phyloP scores from a whole-genome alignment of 2,888 invertebrate genomes.

The Amiota mariae region DNA sequence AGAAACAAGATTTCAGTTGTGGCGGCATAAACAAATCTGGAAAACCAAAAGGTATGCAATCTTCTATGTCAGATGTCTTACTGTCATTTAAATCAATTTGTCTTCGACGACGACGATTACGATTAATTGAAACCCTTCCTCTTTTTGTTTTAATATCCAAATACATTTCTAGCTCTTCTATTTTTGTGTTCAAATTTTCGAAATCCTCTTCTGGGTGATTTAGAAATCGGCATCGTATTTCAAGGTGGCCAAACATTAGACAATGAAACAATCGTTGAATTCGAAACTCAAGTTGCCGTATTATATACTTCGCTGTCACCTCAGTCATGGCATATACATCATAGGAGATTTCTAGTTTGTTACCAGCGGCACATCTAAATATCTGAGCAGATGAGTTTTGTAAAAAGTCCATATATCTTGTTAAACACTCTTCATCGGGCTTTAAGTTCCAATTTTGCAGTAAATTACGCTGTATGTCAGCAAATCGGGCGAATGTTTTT shows the following conservation, averaged over 20 bases:
- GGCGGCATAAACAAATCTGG: slow-evolving; percentile 59
- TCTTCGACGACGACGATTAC: slow-evolving; percentile 37
- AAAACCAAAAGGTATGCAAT: slow-evolving; percentile 63
- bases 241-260: slow-evolving; percentile 58
- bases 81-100: not conserved
- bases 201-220: slow-evolving; percentile 64
- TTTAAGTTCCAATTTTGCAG: slow-evolving; percentile 53
- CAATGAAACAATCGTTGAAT: slow-evolving; percentile 68
- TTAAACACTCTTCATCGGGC: slow-evolving; percentile 54
- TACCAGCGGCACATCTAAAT: slow-evolving; percentile 58
- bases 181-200: slow-evolving; percentile 55
- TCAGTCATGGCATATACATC: slow-evolving; percentile 68
- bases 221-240: slow-evolving; percentile 65
- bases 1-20: slow-evolving; percentile 58
- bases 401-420: slow-evolving; percentile 62
- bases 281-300: slow-evolving; percentile 67
- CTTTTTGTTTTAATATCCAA: slow-evolving; percentile 64
- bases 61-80: not conserved
- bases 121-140: slow-evolving; percentile 48
- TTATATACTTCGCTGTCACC: slow-evolving; percentile 60
- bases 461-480: slow-evolving; percentile 59
- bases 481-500: slow-evolving; percentile 53
- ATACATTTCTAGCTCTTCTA: slow-evolving; percentile 67
- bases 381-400: slow-evolving; percentile 61
- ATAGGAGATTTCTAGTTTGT: slow-evolving; percentile 55